Base-by-base conservation (phyloP, 2,113 vertebrate genomes). In the Lophochroa leadbeateri region DNA sequence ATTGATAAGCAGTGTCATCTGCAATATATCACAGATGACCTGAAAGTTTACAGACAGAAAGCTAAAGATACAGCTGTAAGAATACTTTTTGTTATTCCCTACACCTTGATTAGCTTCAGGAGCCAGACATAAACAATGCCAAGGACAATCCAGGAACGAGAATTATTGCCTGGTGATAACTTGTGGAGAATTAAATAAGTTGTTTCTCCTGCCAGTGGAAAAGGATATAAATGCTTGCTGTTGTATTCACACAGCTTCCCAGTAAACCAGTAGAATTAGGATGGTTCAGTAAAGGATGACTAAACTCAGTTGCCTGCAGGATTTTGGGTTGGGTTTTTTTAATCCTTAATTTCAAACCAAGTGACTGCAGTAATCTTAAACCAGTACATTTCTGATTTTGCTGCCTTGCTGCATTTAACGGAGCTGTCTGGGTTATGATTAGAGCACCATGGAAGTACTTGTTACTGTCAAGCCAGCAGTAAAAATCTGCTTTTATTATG, bases 1-100 rank as follows among this genome's bases (percentile, higher is more conserved):
- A 98, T 97, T 97, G 97, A 98, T 94, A 94, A 94, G 50, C 76
- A 97, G 82, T 94, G 88, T 95, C 88, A 97, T 91, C 89, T 94
- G 78, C 89, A 97, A 97, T 95, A 88, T 80, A 93, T 97, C 95
- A 97, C 69, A 83, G 53, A 96, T 94, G 29, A 24, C 55, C 91
- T 90, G 90, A 80, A 97, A 97, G 75, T 97, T 97, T 92, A 96
- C 65, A 82, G 91, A 92, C 74, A 94, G 71, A 33, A 29, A 82
- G 17, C 35, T 71, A 58, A 90, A 96, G 88, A 95, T 37, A 97
- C 16, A 93, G 49, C 39, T 65, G 8, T 33, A 57, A 88, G 16
- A 53, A 67, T 61, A 57, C 17, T 60, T 89, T 58, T 24, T 60
- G 28, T 25, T 60, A 19, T 57, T 74, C 31, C 28, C 39, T 64